Evolutionary conservation across 2,888 invertebrate genomes (phyloP), one percentile per base, ranked within the genome.

Genomic region (Apodemia hepburni): DNA sequence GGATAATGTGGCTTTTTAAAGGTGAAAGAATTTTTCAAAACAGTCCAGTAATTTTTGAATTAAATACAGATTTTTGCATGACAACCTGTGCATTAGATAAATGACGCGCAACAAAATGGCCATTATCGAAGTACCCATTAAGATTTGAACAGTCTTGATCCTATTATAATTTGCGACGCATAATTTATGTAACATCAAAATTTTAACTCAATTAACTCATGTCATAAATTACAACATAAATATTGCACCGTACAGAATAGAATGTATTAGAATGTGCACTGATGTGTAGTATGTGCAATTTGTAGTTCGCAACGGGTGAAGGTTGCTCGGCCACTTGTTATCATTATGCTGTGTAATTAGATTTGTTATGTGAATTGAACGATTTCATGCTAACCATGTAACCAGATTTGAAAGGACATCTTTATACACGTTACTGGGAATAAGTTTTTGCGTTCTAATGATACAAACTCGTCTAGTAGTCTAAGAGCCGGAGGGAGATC

Each of bases 211-310:
- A 47, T 62, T 58, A 62, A 47, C 54, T 27, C 27, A 11, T 51
- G 49, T 51, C 51, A 51, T 54, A 54, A 27, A 18, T 66, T 61
- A 54, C 59, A 47, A 63, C 63, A 62, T 59, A 38, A 29, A 49
- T 33, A 62, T 62, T 64, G 63, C 60, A 64, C 60, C 61, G 64
- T 58, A 63, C 59, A 62, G 67, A 45, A 45, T 67, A 68, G 66
- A 68, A 68, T 67, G 67, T 68, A 58, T 66, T 64, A 61, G 64
- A 66, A 64, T 63, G 64, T 62, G 64, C 63, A 64, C 60, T 60
- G 60, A 57, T 60, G 61, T 58, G 60, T 51, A 63, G n/a, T 45
- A 7, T 45, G 61, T 60, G 64, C 64, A 65, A 63, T 59, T 29
- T 45, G 45, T 54, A 49, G 65, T 65, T 45, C 45, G 59, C 58